A percentile compares a stretch with the other conserved stretches of the same genome.
Evolutionary conservation across 2,113 vertebrate genomes (phyloP).

Genomic region (Stomatorhinus ivindoensis): DNA sequence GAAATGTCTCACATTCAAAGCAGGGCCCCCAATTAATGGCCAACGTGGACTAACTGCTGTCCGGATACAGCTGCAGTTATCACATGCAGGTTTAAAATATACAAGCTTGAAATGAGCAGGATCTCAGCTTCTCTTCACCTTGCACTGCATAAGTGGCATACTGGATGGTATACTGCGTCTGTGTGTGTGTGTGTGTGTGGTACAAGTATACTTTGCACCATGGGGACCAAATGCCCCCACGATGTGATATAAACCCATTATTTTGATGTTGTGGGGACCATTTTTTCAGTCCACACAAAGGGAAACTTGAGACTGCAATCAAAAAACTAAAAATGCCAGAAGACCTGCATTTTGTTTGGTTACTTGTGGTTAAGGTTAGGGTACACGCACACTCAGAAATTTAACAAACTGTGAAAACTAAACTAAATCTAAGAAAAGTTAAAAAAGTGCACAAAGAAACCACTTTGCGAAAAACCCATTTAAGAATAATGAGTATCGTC

Average conservation of each 20-base stretch:
- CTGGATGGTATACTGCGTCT: too few species aligned
- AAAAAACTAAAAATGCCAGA: too few species aligned
- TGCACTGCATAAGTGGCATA: background rate
- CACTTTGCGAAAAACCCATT: background rate
- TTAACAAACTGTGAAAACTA: background rate
- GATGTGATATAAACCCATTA: too few species aligned
- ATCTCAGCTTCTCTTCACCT: background rate
- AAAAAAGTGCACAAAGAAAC: background rate
- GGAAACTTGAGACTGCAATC: too few species aligned
- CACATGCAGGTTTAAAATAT: background rate
- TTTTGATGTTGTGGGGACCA: too few species aligned
- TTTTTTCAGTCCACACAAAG: too few species aligned
- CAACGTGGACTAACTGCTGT: background rate
- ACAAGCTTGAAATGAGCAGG: background rate
- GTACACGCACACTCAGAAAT: background rate
- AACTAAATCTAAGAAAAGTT: background rate
- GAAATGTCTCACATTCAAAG: background rate
- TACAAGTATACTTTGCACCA: too few species aligned
- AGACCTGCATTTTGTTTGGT: too few species aligned
- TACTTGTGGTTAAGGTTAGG: too few species aligned
- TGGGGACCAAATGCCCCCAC: too few species aligned
- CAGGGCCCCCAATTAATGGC: background rate
- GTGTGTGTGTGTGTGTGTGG: too few species aligned
- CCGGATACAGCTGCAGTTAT: background rate
- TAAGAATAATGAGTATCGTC: conserved; percentile 10